Evolutionary conservation across 1,140 invertebrate species (phyloP).

Genomic region (Calosoma granatense): DNA sequence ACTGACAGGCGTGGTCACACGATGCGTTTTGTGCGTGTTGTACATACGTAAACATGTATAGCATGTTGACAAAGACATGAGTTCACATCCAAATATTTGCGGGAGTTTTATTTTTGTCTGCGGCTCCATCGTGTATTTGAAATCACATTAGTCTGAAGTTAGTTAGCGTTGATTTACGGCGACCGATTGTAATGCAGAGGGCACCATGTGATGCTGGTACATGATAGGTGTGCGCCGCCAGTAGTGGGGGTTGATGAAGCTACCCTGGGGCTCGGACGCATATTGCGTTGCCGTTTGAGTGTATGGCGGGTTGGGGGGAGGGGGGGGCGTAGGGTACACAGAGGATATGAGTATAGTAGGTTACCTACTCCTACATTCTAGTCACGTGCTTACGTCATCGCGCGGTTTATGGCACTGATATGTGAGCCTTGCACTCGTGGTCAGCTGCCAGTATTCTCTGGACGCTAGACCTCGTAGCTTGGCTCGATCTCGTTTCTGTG

Average conservation of each 20-base stretch:
- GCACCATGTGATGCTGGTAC: neutral
- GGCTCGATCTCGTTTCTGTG: no score
- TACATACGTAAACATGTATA: constrained; percentile 4
- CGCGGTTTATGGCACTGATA: constrained; percentile 4
- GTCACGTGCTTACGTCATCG: constrained; percentile 4
- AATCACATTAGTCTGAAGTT: constrained; percentile 1
- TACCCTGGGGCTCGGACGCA: no score
- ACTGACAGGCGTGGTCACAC: neutral
- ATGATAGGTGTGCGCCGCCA: neutral
- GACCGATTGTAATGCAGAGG: neutral
- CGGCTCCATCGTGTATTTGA: neutral
- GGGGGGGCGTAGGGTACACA: no score
- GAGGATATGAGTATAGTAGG: no score
- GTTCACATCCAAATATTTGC: constrained; percentile 3
- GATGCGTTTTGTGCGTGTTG: neutral
- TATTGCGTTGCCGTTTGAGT: no score
- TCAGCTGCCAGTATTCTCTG: neutral
- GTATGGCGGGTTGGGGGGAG: no score
- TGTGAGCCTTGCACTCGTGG: neutral
- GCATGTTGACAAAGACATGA: neutral
- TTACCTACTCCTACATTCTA: neutral
- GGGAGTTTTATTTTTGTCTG: constrained; percentile 8
- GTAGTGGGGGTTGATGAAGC: no score
- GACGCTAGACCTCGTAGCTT: no score
- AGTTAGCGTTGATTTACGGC: constrained; percentile 7